phyloP scores from a whole-genome alignment of 1,140 invertebrate species.

The Trichonephila inaurata region DNA sequence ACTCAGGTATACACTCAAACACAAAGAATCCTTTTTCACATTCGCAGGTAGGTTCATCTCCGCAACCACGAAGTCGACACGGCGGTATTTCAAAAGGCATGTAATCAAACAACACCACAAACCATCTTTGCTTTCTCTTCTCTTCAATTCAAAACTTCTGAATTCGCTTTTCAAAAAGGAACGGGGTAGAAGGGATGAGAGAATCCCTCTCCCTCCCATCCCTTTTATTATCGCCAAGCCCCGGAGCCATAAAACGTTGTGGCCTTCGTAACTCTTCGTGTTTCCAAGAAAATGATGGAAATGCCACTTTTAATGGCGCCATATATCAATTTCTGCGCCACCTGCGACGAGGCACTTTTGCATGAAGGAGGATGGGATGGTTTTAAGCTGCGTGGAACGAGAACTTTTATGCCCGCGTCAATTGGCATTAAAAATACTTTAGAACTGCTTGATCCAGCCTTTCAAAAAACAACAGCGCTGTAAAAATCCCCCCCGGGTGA shows the following conservation, averaged over 20 bases:
- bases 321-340: conserved; percentile 70
- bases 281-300: conserved; percentile 70
- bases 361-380: not conserved
- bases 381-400: not conserved
- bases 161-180: conserved; percentile 25
- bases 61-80: not conserved
- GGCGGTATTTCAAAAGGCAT: conserved; percentile 14
- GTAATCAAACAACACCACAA: conserved; percentile 5
- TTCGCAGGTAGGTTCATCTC: not conserved
- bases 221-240: conserved; percentile 45
- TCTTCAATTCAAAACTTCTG: conserved; percentile 5
- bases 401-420: conserved; percentile 35
- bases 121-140: not conserved
- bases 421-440: conserved; percentile 57
- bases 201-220: not conserved
- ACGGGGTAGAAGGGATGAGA: not conserved
- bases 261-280: conserved; percentile 39
- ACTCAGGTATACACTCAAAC: not conserved
- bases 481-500: conserved; percentile 1
- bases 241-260: conserved; percentile 66
- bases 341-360: conserved; percentile 57
- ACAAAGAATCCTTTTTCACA: not conserved
- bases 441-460: conserved; percentile 31
- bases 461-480: conserved; percentile 32
- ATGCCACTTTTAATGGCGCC: conserved; percentile 70